Base-by-base conservation (phyloP, 2,797 vertebrate species). In the Betta splendens region DNA sequence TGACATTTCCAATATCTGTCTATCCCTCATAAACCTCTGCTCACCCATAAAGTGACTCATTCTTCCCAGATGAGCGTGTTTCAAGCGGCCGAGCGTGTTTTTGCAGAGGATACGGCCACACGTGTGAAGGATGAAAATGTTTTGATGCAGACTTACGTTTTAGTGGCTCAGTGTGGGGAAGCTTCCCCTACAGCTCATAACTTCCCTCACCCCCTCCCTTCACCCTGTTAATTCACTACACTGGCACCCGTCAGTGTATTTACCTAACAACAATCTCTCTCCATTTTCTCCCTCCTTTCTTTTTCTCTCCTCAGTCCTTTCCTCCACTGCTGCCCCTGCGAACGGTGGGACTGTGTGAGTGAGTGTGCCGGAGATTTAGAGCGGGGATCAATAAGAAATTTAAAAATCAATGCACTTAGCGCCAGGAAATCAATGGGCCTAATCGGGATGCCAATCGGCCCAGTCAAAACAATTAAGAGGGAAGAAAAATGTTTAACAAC, bases 351-450 rank as follows among this genome's bases (percentile, higher is more conserved):
- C 80, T 74, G 65, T 70, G 74, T 79, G 78, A 85, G 83, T 74
- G 81, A 87, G 80, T 70, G 86, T 67, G 80, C 78, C 54, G 92
- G 93, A 95, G 94, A 95, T 95, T 95, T 95, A 97, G 93, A 93
- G 94, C 89, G 22, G 76, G 91, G 93, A 95, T 95, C 95, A 94
- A 95, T 95, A 94, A 92, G 93, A 96, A 95, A 94, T 95, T 94
- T 95, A 94, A 95, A 95, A 96, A 97, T 96, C 95, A 93, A 96
- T 97, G 93, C 93, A 92, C 93, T 94, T 93, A 94, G 94, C 92
- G 92, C 92, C 93, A 92, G 91, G 93, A 95, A 95, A 96, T 97
- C 95, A 92, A 96, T 96, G 93, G 87, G 90, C 92, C 95, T 97
- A 96, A 97, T 96, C 94, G 94, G 93, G 93, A 95, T 94, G 94